Evolutionary conservation across 2,797 vertebrate species (phyloP).

Genomic region (Meda fulgida): DNA sequence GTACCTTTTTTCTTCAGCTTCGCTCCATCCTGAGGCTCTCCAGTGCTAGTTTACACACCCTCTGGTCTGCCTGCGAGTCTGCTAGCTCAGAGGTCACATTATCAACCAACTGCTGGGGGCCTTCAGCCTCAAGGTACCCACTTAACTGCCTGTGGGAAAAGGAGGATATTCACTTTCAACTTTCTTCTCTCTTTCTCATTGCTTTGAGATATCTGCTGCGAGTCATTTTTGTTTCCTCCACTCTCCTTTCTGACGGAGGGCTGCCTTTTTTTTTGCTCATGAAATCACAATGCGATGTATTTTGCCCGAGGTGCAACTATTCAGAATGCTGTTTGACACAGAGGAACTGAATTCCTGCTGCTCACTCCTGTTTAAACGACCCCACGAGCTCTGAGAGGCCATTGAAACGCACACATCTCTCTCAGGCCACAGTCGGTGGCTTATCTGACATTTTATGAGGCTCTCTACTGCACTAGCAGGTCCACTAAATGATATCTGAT

Average conservation of each 20-base stretch:
- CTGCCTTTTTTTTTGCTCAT: conserved; percentile 67
- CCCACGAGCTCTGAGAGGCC: conserved; percentile 52
- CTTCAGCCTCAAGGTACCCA: conserved; percentile 68
- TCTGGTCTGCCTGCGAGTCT: conserved; percentile 70
- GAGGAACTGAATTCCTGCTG: conserved; percentile 68
- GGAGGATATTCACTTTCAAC: conserved; percentile 72
- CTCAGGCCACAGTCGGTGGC: conserved; percentile 43
- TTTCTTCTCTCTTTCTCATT: conserved; percentile 68
- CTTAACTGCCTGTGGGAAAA: conserved; percentile 71
- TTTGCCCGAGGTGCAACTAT: conserved; percentile 79
- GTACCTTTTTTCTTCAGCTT: conserved; percentile 3
- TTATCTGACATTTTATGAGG: conserved; percentile 65
- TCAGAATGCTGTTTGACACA: conserved; percentile 79
- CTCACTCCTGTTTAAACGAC: conserved; percentile 65
- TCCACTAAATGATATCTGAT: conserved; percentile 60
- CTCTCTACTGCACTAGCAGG: conserved; percentile 60
- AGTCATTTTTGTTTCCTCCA: conserved; percentile 59
- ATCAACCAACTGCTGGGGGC: conserved; percentile 64
- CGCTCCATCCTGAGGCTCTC: conserved; percentile 33
- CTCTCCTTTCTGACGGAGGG: conserved; percentile 57
- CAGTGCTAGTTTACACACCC: conserved; percentile 70
- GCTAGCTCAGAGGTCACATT: conserved; percentile 67
- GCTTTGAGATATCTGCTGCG: conserved; percentile 62
- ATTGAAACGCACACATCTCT: conserved; percentile 58
- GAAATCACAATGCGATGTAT: conserved; percentile 83